Base-by-base conservation (phyloP, 2,797 vertebrate genomes). In the Monodelphis domestica region DNA sequence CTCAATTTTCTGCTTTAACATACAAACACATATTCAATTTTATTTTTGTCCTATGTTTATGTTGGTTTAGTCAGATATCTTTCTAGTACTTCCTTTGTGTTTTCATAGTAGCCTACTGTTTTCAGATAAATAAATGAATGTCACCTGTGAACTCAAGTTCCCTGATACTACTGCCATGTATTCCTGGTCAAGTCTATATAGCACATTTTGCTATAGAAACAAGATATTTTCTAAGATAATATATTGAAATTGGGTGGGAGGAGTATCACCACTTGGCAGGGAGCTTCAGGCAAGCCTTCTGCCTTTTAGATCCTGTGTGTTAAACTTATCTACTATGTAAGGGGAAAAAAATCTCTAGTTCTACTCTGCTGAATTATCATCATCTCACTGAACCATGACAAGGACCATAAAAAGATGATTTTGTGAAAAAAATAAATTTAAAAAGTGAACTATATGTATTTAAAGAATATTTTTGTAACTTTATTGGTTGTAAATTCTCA, bases 331-430 rank as follows among this genome's bases (percentile, higher is more conserved):
- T 91, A 45, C 90, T 45, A 53, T 55, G 54, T 15, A 53, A 56
- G 57, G n/a, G 57, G 90, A 87, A 30, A 53, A n/a, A 63, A 84
- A 52, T 87, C 11, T 88, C 63, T 57, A 54, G 55, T 95, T 54
- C 87, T 51, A 89, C 50, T 57, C 38, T 17, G n/a, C 78, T 94
- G 10, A 91, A 30, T 29, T 50, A 54, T 2, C 87, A 12, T 26
- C 29, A 56, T 94, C 92, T 93, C 51, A 93, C 59, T 93, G 92
- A 94, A 59, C 14, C 38, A 90, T 53, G 28, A 78, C 7, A 92
- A 59, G 50, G 57, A 55, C 89, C 51, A 52, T 54, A 30, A 89
- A 91, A 89, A 54, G 11, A 90, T 33, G 38, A 52, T 50, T 89
- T 91, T 90, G n/a, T 78, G 21, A 21, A 30, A 53, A 53, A 53